phyloP scores from a whole-genome alignment of 2,113 vertebrate species.

The pig (Sus scrofa) region DNA sequence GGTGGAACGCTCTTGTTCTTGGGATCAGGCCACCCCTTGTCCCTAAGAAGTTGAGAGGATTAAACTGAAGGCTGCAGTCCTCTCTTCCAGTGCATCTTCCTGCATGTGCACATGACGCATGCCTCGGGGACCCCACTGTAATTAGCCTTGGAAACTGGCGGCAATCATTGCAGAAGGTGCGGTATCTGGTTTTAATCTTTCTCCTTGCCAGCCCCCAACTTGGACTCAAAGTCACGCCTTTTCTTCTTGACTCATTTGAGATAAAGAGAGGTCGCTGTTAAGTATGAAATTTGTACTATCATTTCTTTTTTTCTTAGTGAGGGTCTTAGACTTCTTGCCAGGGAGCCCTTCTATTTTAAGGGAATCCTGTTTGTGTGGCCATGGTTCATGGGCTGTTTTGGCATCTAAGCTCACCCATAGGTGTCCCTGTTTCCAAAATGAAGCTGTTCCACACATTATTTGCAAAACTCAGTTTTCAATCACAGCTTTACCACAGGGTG shows the following conservation, averaged over 20 bases:
- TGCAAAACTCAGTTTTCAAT: neutral
- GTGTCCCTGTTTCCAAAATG: neutral
- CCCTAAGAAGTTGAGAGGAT: neutral
- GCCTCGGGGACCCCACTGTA: rapidly evolving
- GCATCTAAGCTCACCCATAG: neutral
- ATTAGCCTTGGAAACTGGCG: neutral
- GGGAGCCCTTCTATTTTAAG: neutral
- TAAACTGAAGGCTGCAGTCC: rapidly evolving
- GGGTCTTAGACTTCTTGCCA: neutral
- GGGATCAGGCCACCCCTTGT: rapidly evolving
- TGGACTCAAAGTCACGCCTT: neutral
- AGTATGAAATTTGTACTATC: neutral
- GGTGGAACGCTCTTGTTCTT: rapidly evolving
- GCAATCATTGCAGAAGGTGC: rapidly evolving
- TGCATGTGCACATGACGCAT: rapidly evolving
- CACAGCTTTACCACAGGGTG: neutral
- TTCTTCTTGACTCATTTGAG: neutral
- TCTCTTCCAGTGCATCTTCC: neutral
- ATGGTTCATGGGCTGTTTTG: neutral
- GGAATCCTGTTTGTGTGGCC: neutral
- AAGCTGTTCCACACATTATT: neutral
- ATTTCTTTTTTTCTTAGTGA: neutral
- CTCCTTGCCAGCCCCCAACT: neutral
- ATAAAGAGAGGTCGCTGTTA: neutral
- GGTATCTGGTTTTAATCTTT: neutral